Percentiles rank a stretch among this genome's conserved stretches.
phyloP scores from a whole-genome alignment of 2,797 vertebrate genomes.

The Tragelaphus eurycerus region DNA sequence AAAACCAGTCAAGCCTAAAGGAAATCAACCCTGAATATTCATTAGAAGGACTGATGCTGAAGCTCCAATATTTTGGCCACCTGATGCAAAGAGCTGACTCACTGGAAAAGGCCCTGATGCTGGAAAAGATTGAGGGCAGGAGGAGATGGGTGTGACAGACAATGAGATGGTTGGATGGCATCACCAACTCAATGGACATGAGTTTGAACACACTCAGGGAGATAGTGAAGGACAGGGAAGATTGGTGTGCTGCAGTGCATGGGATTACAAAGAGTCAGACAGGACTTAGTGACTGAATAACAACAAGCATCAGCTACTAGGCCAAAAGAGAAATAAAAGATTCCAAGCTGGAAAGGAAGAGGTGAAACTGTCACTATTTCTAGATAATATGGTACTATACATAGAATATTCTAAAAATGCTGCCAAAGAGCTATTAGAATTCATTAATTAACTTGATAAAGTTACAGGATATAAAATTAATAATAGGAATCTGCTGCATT shows the following conservation, averaged over 20 bases:
- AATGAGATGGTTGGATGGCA: neutral
- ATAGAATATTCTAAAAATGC: neutral
- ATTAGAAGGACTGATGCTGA: neutral
- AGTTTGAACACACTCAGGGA: neutral
- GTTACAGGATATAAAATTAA: neutral
- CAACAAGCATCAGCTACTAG: neutral
- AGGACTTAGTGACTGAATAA: neutral
- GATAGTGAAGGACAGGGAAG: neutral
- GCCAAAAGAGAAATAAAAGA: neutral
- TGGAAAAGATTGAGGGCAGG: neutral
- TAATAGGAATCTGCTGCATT: neutral
- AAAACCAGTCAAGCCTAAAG: neutral
- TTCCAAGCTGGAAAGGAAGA: neutral
- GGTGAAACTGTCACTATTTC: neutral
- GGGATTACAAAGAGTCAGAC: neutral
- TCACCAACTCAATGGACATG: neutral
- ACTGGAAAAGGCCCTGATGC: neutral
- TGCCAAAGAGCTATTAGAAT: neutral
- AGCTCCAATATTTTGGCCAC: neutral
- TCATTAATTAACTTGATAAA: neutral
- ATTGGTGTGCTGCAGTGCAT: neutral
- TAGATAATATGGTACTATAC: neutral
- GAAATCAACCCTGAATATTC: neutral
- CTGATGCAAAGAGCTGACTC: neutral
- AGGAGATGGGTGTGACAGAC: accelerated